Percentiles rank a stretch among this genome's conserved stretches.
Evolutionary conservation across 2,113 vertebrate genomes (phyloP).

Genomic region (Passer montanus): DNA sequence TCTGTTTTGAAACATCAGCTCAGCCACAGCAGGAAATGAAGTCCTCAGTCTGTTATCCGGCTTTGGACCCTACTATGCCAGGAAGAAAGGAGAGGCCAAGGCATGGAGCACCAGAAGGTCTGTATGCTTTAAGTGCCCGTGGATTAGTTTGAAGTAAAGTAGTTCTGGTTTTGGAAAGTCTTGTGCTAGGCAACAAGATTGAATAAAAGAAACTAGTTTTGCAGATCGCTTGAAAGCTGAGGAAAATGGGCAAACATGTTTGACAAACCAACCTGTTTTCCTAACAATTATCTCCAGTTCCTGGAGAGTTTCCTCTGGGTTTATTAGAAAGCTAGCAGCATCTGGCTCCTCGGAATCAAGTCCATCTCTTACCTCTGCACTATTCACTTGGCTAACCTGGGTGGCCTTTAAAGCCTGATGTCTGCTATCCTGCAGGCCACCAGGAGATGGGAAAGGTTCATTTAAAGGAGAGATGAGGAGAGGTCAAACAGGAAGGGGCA

Average conservation of each 20-base stretch:
- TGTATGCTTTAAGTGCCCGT: neutral
- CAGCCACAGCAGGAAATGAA: neutral
- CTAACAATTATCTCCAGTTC: neutral
- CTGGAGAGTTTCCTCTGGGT: neutral
- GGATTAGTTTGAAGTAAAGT: neutral
- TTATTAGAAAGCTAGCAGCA: neutral
- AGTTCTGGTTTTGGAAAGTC: neutral
- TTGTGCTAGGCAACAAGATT: neutral
- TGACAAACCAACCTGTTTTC: neutral
- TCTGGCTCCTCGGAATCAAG: neutral
- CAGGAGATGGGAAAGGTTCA: neutral
- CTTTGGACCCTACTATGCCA: neutral
- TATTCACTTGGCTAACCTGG: neutral
- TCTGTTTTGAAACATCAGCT: neutral
- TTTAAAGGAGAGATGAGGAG: neutral
- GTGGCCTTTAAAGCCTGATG: neutral
- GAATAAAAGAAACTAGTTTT: neutral
- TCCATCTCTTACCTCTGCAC: neutral
- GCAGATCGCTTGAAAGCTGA: neutral
- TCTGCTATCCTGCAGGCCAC: neutral
- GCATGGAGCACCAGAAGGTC: neutral
- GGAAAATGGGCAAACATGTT: neutral
- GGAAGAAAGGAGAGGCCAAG: neutral
- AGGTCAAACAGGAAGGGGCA: neutral
- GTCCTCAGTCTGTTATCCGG: neutral